Base-by-base conservation (phyloP, 92 coral and sea anemone genomes). In the Muricea muricata region DNA sequence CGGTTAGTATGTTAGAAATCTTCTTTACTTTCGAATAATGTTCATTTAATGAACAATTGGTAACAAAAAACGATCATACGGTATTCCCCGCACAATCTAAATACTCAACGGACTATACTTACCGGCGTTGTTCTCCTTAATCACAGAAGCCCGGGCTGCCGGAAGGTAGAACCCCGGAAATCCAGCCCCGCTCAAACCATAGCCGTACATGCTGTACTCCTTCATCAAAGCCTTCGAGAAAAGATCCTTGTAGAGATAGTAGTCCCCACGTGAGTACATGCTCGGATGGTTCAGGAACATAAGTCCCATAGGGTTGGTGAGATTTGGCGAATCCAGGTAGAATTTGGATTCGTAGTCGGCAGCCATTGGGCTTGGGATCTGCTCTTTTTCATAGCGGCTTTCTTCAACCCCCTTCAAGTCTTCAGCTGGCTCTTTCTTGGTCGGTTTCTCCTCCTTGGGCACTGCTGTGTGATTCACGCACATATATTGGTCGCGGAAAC, bases 11-110 rank as follows among this genome's bases (percentile, higher is more conserved):
- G 83, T 78, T 78, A 78, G 83, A 78, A 78, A 78, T 78, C 83
- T 78, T 78, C 83, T 63, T 78, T 78, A 78, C 83, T 78, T 63
- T 63, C 21, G 30, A 55, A 78, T 78, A 35, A 78, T 78, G 83
- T 78, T 78, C 83, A 78, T 78, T 78, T 78, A 78, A 78, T 78
- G 83, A 78, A 78, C 83, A 35, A 58, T 78, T 56, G 83, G 83
- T 78, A 78, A 32, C 70, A 63, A 52, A 52, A 39, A 39, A 33
- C 48, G 69, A 78, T 78, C 55, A 58, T 57, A 78, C 28, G 83
- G 70, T 58, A 78, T 52, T 63, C 47, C 32, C 33, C 63, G 29
- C 13, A 78, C 30, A 32, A 39, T 78, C 45, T 78, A 78, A 78
- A 78, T 56, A 39, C 52, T 71, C 17, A 78, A 33, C 10, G 83